Evolutionary conservation across 2,113 vertebrate species (phyloP).

Genomic region (Petroica traversi): DNA sequence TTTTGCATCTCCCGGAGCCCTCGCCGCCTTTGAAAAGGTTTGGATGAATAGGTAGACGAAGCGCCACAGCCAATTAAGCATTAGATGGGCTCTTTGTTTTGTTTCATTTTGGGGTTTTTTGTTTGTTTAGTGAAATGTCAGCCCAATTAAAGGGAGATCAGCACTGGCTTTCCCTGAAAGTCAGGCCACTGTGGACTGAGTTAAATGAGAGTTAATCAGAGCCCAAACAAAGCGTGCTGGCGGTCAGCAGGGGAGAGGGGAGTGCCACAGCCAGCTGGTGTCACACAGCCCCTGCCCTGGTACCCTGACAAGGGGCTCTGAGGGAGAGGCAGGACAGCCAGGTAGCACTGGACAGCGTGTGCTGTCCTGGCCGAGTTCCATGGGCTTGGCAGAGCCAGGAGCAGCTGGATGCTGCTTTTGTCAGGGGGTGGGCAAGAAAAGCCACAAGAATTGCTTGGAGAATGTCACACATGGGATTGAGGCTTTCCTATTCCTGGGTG

Average conservation of each 20-base stretch:
- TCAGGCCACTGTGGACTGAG: not conserved
- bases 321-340: not conserved
- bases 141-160: conserved; percentile 69
- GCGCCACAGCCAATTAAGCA: conserved; percentile 58
- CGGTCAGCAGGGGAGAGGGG: not conserved
- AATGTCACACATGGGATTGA: fast-evolving
- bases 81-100: conserved; percentile 66
- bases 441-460: not conserved
- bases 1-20: not conserved
- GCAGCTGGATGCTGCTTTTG: not conserved
- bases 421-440: not conserved
- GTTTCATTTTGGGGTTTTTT: conserved; percentile 56
- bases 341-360: fast-evolving
- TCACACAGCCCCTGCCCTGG: fast-evolving
- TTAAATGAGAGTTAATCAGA: conserved; percentile 3
- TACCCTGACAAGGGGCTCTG: fast-evolving
- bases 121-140: conserved; percentile 77
- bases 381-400: not conserved
- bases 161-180: not conserved
- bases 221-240: not conserved
- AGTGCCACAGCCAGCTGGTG: not conserved
- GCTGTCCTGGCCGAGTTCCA: not conserved
- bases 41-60: conserved; percentile 21
- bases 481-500: not conserved
- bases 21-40: conserved; percentile 33